phyloP scores from a whole-genome alignment of 2,113 vertebrate species.

The Dromaius novaehollandiae region DNA sequence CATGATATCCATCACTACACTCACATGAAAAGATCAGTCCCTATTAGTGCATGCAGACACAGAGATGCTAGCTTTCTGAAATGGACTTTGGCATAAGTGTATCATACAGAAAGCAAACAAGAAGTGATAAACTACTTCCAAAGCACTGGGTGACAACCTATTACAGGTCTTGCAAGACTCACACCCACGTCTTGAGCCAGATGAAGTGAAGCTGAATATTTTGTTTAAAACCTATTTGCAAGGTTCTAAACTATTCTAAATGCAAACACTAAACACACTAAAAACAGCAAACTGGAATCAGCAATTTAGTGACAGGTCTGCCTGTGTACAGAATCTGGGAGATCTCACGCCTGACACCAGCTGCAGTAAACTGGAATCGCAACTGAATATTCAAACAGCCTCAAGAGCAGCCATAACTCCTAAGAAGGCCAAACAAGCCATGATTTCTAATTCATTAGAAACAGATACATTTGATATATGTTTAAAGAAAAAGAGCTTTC shows the following conservation, averaged over 20 bases:
- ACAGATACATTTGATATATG: background rate
- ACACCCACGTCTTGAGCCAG: background rate
- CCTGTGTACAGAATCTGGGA: background rate
- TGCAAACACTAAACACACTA: background rate
- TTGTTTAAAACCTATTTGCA: background rate
- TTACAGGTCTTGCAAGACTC: background rate
- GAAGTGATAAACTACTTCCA: background rate
- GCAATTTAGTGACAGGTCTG: background rate
- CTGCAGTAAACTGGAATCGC: background rate
- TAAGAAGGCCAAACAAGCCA: background rate
- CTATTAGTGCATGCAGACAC: background rate
- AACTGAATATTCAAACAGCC: background rate
- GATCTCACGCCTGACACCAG: conserved; percentile 24
- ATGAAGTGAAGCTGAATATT: background rate
- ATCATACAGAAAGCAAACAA: background rate
- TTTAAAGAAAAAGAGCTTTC: background rate
- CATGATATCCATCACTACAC: background rate
- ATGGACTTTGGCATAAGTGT: background rate
- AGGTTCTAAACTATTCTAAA: background rate
- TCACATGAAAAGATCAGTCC: background rate
- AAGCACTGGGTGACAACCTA: background rate
- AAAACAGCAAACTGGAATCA: background rate
- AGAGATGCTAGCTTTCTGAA: background rate
- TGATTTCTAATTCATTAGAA: background rate
- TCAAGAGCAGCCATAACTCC: background rate